Base-by-base conservation (phyloP, 2,113 vertebrate species). In the Dipodomys ordii region DNA sequence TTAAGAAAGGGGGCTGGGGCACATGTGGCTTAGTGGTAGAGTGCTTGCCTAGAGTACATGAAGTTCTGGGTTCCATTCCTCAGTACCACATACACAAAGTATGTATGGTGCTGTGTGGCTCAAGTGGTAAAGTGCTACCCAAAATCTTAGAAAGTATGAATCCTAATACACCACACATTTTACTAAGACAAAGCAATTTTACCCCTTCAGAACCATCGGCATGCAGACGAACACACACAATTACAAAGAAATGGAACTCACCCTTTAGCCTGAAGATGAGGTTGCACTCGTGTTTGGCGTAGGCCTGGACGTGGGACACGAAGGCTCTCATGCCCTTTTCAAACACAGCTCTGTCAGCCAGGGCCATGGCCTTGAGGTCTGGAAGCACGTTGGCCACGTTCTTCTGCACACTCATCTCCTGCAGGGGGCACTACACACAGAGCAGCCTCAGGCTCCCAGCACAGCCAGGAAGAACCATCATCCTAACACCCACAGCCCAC, bases 211-310 rank as follows among this genome's bases (percentile, higher is more conserved):
- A 25, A 32, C 46, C 0, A 1, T 15, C 62, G 27, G 10, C n/a
- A 16, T 19, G 49, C 10, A 73, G 62, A 30, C 8, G 32, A 32
- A n/a, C 53, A 57, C 15, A 60, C 25, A 44, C 25, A 16, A 2
- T 53, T 28, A 13, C 0, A 2, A 65, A 74, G 69, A 32, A 67
- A 65, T 0, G 1, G 5, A 7, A n/a, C 95, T 97, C 83, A 99
- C 99, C 99, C 99, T 99, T 99, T 44, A 99, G 39, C 46, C 99
- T 97, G 98, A 99, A 99, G 97, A 99, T 99, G 15, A 99, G 98
- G 28, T 97, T 99, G 62, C 99, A 99, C 16, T 99, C 99, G 0
- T 99, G 99, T 92, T 99, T 99, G 91, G 98, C 99, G 0, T 99
- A 99, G 1, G 99, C 99, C 97, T 99, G 99, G 15, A 99, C 77